Percentiles rank a stretch among this genome's conserved stretches.
Evolutionary conservation across 2,888 invertebrate genomes (phyloP).

Genomic region (Taphrorychus bicolor): DNA sequence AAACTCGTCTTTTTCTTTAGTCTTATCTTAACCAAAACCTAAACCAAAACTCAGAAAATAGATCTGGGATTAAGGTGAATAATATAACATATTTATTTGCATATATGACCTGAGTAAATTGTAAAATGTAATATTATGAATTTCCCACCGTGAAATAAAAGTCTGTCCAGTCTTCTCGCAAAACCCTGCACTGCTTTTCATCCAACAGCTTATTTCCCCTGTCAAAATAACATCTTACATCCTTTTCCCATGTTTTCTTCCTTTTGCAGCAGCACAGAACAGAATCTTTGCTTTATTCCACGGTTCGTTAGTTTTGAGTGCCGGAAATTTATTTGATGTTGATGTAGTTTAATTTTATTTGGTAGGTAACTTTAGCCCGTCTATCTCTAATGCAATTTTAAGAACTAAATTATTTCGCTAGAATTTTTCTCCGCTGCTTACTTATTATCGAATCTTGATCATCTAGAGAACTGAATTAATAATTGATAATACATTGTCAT

Average conservation of each 20-base stretch:
- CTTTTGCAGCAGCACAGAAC: constrained; percentile 18
- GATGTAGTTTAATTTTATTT: constrained; percentile 49
- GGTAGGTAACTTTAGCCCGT: constrained; percentile 40
- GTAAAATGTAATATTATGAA: no score
- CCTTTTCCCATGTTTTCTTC: constrained; percentile 28
- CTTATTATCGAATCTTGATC: no score
- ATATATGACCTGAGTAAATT: no score
- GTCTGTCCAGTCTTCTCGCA: neutral
- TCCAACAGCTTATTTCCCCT: constrained; percentile 36
- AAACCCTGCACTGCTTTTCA: constrained; percentile 34
- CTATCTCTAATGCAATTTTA: constrained; percentile 23
- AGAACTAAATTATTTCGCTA: constrained; percentile 10
- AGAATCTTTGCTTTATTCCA: constrained; percentile 40
- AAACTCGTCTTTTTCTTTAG: no score
- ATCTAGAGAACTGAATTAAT: no score
- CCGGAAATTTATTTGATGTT: constrained; percentile 49
- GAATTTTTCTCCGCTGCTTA: no score
- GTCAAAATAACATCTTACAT: constrained; percentile 39
- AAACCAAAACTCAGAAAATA: no score
- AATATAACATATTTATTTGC: no score
- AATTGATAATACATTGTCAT: neutral
- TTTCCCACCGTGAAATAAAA: no score
- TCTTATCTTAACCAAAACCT: no score
- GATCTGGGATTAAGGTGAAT: no score
- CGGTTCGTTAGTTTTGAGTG: constrained; percentile 48